phyloP scores from a whole-genome alignment of 1,140 invertebrate genomes.

The Papilio dardanus region DNA sequence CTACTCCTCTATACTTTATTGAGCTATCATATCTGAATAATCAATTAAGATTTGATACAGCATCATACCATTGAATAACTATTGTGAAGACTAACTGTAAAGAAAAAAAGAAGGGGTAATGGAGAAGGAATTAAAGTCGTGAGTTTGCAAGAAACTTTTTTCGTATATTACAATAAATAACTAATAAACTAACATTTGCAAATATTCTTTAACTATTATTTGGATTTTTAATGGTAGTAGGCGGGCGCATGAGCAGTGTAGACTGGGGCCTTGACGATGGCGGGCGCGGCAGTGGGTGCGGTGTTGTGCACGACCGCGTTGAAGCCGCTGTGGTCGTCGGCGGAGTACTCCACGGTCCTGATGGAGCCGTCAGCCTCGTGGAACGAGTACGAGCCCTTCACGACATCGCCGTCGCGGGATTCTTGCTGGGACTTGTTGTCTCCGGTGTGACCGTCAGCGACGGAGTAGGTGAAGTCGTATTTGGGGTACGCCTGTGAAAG shows the following conservation, averaged over 20 bases:
- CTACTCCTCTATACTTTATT: too few relatives aligned
- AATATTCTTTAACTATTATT: conserved; percentile 28
- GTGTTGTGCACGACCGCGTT: conserved; percentile 84
- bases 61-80: too few relatives aligned
- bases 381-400: conserved; percentile 82
- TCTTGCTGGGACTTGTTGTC: conserved; percentile 83
- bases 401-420: conserved; percentile 79
- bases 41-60: too few relatives aligned
- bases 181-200: conserved; percentile 35
- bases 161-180: conserved; percentile 19
- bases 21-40: too few relatives aligned
- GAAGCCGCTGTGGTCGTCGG: conserved; percentile 81
- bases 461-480: conserved; percentile 72
- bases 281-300: conserved; percentile 68
- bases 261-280: conserved; percentile 48
- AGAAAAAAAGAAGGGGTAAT: background rate
- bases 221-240: conserved; percentile 46
- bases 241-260: conserved; percentile 45
- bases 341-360: too few relatives aligned
- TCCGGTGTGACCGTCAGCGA: conserved; percentile 79
- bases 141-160: conserved; percentile 23
- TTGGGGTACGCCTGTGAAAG: conserved; percentile 69
- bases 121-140: background rate
- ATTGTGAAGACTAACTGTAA: background rate
- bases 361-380: conserved; percentile 82